Percentiles rank a stretch among this genome's conserved stretches.
Conservation (phyloP, 2,888 invertebrate genomes). For the Napeogenes sylphis region DNA sequence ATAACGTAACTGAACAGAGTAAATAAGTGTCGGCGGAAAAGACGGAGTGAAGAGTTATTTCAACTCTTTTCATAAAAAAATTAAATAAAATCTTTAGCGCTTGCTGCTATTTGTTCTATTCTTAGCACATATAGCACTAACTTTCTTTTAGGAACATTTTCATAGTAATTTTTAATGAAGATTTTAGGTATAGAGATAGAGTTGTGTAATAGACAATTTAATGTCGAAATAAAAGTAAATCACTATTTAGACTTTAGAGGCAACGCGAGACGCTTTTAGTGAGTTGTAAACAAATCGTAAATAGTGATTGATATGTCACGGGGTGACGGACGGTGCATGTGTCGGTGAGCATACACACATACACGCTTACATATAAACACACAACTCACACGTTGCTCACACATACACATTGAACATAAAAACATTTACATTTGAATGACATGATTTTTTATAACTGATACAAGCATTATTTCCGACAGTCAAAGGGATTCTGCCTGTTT, state of each 20-base stretch:
- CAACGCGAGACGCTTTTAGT: background rate
- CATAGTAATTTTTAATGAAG: too few species aligned
- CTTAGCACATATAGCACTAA: background rate
- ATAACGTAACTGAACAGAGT: background rate
- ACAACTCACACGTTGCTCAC: too few species aligned
- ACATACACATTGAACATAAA: too few species aligned
- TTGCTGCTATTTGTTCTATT: slow-evolving; percentile 8
- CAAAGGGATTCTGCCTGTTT: slow-evolving; percentile 15
- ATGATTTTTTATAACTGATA: too few species aligned
- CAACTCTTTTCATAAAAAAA: slow-evolving; percentile 11
- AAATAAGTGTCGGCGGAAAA: background rate
- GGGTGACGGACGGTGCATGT: slow-evolving; percentile 10
- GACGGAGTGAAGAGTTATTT: slow-evolving; percentile 9
- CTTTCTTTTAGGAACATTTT: too few species aligned
- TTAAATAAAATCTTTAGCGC: slow-evolving; percentile 6
- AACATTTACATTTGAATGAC: too few species aligned
- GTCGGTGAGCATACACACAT: slow-evolving; percentile 2
- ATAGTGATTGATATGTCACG: slow-evolving; percentile 20
- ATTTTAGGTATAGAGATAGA: background rate
- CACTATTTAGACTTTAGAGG: slow-evolving; percentile 3
- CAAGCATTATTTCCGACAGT: slow-evolving; percentile 16
- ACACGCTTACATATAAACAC: too few species aligned
- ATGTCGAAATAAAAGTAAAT: too few species aligned
- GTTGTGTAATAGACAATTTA: too few species aligned
- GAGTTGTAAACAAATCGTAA: slow-evolving; percentile 18